Conservation (phyloP, 2,888 invertebrate species). For the Xanthostigma xanthostigma region DNA sequence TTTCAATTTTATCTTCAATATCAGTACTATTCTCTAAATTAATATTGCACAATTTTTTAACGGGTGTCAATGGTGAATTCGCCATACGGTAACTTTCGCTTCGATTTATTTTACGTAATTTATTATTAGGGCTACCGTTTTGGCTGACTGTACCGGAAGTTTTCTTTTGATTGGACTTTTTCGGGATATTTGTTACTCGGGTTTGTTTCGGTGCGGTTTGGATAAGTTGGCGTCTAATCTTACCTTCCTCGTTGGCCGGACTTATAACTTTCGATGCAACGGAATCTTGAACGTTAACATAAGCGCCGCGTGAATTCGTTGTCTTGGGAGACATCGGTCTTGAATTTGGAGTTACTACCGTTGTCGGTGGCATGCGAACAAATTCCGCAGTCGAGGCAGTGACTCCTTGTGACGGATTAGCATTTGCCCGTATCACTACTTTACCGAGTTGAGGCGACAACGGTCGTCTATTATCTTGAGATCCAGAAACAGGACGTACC, state of each 20-base stretch:
- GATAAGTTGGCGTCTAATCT: slow-evolving; percentile 27
- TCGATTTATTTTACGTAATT: slow-evolving; percentile 45
- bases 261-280: slow-evolving; percentile 25
- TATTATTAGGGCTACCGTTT: slow-evolving; percentile 18
- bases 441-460: slow-evolving; percentile 51
- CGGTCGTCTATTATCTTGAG: slow-evolving; percentile 25
- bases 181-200: slow-evolving; percentile 28
- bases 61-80: slow-evolving; percentile 43
- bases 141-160: slow-evolving; percentile 17
- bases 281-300: slow-evolving; percentile 56
- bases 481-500: slow-evolving; percentile 26
- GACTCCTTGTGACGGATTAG: slow-evolving; percentile 20
- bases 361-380: slow-evolving; percentile 41
- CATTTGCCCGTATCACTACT: slow-evolving; percentile 28
- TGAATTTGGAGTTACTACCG: slow-evolving; percentile 41
- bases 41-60: slow-evolving; percentile 6
- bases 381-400: slow-evolving; percentile 34
- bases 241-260: slow-evolving; percentile 51
- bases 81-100: slow-evolving; percentile 76
- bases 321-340: slow-evolving; percentile 30
- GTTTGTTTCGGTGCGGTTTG: slow-evolving; percentile 6
- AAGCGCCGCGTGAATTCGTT: slow-evolving; percentile 37
- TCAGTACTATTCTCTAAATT: slow-evolving; percentile 11
- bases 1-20: slow-evolving; percentile 38
- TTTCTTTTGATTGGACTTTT: slow-evolving; percentile 31